Evolutionary conservation across 2,113 vertebrate species (phyloP), one percentile per base, ranked within the genome.

Genomic region (Aptenodytes patagonicus): DNA sequence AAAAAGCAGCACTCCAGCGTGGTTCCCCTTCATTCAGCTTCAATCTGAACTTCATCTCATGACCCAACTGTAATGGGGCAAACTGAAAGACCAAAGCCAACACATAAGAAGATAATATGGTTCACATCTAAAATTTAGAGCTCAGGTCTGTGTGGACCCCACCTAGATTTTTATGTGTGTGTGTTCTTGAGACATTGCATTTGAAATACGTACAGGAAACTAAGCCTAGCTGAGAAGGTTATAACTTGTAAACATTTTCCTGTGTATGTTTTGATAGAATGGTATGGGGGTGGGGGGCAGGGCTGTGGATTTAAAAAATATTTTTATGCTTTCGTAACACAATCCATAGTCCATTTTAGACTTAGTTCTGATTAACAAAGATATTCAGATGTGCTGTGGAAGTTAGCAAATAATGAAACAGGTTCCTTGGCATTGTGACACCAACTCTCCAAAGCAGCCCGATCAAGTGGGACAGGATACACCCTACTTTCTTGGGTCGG

Each of bases 171-270:
- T 47, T 86, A 20, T 85, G 15, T 58, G 40, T 76, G 52, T 93
- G 82, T 93, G 90, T 88, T 91, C 92, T 83, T 75, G 55, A 89
- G 40, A 38, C 17, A 12, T 34, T 77, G n/a, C 60, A 20, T 90
- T 92, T 94, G 79, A 91, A 94, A 86, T 72, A 77, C 80, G 90
- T 88, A 83, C 92, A 87, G 95, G 84, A 95, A 97, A 49, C 54
- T 88, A 46, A 86, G 92, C 64, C 91, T 92, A 54, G 64, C 76
- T 60, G 76, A 71, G 58, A 93, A 83, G 89, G 49, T 49, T 87
- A 29, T 60, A 76, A 61, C 66, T 84, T 64, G 42, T 95, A 89
- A 96, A 87, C 54, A 87, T 85, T 85, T 76, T 82, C 44, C 62
- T 10, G 3, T 85, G 70, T 84, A 46, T 94, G 71, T 89, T 95